Evolutionary conservation across 1,140 invertebrate genomes (phyloP).

Genomic region (Akabosia matsudoensis): DNA sequence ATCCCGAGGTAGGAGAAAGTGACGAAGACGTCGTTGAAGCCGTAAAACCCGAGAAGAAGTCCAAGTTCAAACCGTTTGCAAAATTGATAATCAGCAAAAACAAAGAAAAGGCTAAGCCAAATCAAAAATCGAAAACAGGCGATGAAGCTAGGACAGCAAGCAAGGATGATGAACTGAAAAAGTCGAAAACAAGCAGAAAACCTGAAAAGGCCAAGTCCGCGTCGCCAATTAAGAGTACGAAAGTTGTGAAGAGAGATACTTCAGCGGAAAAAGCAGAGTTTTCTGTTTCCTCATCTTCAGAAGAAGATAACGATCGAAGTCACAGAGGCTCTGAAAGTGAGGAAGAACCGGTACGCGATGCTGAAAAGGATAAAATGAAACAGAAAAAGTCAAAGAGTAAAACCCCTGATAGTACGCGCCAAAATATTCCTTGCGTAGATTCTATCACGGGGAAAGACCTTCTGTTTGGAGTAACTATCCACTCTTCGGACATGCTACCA

Average conservation of each 20-base stretch:
- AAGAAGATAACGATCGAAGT: not conserved
- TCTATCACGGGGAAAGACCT: not conserved
- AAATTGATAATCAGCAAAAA: not conserved
- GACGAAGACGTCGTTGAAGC: not conserved
- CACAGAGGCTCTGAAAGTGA: too few relatives aligned
- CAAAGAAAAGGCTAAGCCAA: not conserved
- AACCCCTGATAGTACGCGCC: too few relatives aligned
- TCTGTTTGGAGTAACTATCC: constrained; percentile 38
- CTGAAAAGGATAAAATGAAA: not conserved
- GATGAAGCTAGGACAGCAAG: not conserved
- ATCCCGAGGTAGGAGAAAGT: not conserved
- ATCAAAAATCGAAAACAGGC: not conserved
- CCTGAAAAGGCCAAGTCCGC: not conserved
- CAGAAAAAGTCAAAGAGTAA: not conserved
- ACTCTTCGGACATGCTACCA: constrained; percentile 39
- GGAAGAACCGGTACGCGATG: not conserved
- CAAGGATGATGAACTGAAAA: not conserved
- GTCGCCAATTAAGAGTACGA: not conserved
- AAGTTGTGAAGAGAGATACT: too few relatives aligned
- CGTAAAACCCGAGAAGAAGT: not conserved
- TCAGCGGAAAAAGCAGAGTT: not conserved
- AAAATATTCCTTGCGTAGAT: not conserved
- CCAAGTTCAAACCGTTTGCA: not conserved
- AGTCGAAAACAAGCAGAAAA: not conserved
- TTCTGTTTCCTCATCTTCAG: not conserved